A percentile compares a stretch with the other conserved stretches of the same genome.
Conservation (phyloP, 2,113 vertebrate species). For the Chloropsis cyanopogon region DNA sequence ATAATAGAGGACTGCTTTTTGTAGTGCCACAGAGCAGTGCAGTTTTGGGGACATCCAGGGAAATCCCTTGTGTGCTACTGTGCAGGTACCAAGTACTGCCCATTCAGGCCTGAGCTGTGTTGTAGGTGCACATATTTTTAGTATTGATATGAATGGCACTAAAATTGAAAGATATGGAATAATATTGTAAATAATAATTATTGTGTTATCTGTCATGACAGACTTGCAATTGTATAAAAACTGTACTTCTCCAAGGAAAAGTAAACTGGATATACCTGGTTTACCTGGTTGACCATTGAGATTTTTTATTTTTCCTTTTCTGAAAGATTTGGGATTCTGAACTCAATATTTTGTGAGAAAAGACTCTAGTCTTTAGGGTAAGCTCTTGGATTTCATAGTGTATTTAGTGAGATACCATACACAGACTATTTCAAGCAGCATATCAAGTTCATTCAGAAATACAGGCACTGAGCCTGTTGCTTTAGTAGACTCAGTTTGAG, state of each 20-base stretch:
- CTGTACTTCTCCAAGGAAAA: background rate
- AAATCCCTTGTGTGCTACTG: background rate
- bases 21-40: background rate
- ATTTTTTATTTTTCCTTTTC: background rate
- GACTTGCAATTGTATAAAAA: background rate
- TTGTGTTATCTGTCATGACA: background rate
- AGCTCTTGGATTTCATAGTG: background rate
- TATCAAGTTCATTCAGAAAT: background rate
- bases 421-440: background rate
- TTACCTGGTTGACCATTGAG: background rate
- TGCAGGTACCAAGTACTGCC: background rate
- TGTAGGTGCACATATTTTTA: background rate
- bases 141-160: background rate
- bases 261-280: background rate
- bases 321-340: background rate
- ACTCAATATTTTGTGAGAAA: background rate
- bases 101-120: background rate
- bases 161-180: background rate
- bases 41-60: background rate
- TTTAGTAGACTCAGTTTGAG: background rate
- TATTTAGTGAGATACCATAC: background rate
- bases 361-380: background rate
- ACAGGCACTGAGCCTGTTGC: background rate
- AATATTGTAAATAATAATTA: background rate
- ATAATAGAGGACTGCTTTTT: background rate